Conservation (phyloP, 2,797 vertebrate species). For the Benthosema pterotum region DNA sequence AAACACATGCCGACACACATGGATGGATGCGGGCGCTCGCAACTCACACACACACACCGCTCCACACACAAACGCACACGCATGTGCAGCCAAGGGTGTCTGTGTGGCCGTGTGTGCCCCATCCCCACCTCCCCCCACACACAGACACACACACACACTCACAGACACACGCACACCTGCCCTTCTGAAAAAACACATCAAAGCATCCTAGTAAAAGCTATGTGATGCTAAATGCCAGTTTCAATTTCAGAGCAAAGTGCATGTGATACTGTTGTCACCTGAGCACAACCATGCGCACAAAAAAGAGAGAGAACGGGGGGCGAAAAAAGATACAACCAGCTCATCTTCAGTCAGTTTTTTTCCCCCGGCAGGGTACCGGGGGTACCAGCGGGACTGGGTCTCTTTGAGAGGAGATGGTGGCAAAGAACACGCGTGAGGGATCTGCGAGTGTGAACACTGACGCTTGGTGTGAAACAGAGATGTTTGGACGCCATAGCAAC, state of each 20-base stretch:
- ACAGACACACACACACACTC: slow-evolving; percentile 15
- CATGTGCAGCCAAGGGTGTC: slow-evolving; percentile 7
- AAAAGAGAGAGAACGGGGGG: slow-evolving; percentile 6
- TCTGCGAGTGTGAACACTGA: slow-evolving; percentile 53
- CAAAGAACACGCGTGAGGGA: slow-evolving; percentile 37
- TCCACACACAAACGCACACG: slow-evolving; percentile 11
- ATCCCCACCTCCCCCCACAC: slow-evolving; percentile 6
- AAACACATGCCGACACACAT: slow-evolving; percentile 78
- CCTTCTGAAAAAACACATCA: slow-evolving; percentile 49
- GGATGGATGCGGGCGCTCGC: slow-evolving; percentile 48
- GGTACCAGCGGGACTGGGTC: slow-evolving; percentile 13
- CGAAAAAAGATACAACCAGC: slow-evolving; percentile 10
- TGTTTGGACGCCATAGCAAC: slow-evolving; percentile 65
- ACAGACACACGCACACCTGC: slow-evolving; percentile 1
- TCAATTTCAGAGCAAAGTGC: slow-evolving; percentile 72
- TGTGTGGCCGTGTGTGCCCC: too few species aligned
- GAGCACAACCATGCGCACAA: slow-evolving; percentile 60
- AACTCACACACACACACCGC: slow-evolving; percentile 2
- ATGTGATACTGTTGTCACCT: slow-evolving; percentile 64
- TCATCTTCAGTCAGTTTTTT: slow-evolving; percentile 30
- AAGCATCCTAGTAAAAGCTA: slow-evolving; percentile 68
- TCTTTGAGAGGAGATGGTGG: slow-evolving; percentile 32
- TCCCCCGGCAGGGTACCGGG: slow-evolving; percentile 28
- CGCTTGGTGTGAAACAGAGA: slow-evolving; percentile 61
- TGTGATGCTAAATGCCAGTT: slow-evolving; percentile 77